Conservation (phyloP, 2,888 invertebrate genomes). For the Formica aserva region DNA sequence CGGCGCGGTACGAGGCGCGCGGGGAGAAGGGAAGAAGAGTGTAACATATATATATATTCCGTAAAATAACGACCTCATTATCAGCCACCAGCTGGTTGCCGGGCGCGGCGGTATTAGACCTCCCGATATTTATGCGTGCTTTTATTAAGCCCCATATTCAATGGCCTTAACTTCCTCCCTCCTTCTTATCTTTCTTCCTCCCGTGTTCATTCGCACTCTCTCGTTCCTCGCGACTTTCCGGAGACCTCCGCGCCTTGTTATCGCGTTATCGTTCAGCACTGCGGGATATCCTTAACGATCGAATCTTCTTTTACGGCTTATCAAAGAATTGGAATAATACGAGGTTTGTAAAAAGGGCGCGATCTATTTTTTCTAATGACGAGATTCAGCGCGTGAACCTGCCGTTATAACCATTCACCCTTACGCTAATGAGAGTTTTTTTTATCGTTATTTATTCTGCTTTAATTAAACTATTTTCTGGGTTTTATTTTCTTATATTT, state of each 20-base stretch:
- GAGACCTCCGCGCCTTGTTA: constrained; percentile 25
- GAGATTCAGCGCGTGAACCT: not conserved
- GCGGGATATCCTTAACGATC: constrained; percentile 25
- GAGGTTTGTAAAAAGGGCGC: not conserved
- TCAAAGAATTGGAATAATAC: constrained; percentile 23
- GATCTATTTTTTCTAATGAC: constrained; percentile 11
- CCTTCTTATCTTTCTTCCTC: not conserved
- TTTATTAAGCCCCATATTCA: constrained; percentile 77
- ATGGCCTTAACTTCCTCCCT: constrained; percentile 41
- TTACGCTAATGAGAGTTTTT: not conserved
- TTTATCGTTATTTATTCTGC: not conserved
- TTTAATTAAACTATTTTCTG: constrained; percentile 9
- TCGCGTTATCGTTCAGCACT: constrained; percentile 55
- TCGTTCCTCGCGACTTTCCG: constrained; percentile 52
- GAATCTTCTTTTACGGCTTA: constrained; percentile 28
- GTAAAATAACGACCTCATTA: constrained; percentile 82
- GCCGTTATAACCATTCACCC: not conserved
- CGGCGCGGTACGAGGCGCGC: not conserved
- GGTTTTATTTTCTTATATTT: not conserved
- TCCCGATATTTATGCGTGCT: constrained; percentile 79
- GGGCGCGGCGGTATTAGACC: constrained; percentile 74
- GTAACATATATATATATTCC: constrained; percentile 44
- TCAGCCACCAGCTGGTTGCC: constrained; percentile 78
- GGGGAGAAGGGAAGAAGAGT: not conserved
- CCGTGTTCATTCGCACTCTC: constrained; percentile 1